These are phyloP conservation scores for Centroberyx gerrardi DNA, from an alignment of 2,797 vertebrate species.

Conservation along the genomic window DNA sequence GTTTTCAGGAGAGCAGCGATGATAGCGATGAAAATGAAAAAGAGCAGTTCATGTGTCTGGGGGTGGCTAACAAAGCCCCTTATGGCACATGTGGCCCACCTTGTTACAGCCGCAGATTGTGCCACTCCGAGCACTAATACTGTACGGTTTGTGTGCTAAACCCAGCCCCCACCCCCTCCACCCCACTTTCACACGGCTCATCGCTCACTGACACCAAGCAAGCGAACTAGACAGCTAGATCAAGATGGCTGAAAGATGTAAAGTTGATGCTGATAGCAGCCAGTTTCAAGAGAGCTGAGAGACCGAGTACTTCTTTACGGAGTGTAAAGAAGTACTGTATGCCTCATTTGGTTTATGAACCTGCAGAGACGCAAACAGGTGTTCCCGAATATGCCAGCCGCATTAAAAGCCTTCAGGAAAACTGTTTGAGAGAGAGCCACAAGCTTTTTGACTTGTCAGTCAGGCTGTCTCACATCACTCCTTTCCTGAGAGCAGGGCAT, in stretches of 20 bases:
- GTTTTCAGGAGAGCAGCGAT: too few relatives aligned
- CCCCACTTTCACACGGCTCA: too few relatives aligned
- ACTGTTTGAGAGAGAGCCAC: background rate
- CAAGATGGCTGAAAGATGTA: conserved; percentile 15
- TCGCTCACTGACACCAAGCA: conserved; percentile 21
- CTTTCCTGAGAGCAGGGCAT: background rate
- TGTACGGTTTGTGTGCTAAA: background rate
- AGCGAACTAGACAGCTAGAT: conserved; percentile 42
- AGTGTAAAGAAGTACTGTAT: too few relatives aligned
- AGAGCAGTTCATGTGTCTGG: too few relatives aligned
- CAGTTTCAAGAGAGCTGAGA: background rate
- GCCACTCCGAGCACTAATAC: conserved; percentile 27
- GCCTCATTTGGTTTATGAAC: background rate
- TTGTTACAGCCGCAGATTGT: conserved; percentile 25
- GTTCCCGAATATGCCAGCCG: too few relatives aligned
- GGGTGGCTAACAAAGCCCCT: conserved; percentile 16
- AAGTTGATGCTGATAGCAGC: background rate
- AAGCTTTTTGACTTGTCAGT: conserved; percentile 1
- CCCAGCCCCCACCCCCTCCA: background rate
- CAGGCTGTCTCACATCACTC: background rate
- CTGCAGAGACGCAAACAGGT: conserved; percentile 5
- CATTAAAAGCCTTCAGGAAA: conserved; percentile 4
- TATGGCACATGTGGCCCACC: background rate
- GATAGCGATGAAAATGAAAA: too few relatives aligned
- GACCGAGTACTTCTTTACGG: too few relatives aligned